Conservation (phyloP, 2,888 invertebrate species). For the Callinectes sapidus region DNA sequence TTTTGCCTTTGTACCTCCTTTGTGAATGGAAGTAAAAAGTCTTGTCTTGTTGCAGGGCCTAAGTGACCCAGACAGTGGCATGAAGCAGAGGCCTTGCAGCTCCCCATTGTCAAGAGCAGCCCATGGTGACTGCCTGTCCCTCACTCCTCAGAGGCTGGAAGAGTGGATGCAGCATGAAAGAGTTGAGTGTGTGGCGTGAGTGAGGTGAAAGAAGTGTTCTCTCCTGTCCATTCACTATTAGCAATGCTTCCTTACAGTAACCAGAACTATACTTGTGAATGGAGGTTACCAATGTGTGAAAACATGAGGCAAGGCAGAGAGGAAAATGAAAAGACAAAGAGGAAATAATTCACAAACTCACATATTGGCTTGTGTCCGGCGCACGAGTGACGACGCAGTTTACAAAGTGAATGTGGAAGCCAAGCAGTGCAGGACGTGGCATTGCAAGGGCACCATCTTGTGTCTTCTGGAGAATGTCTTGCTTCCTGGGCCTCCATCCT, state of each 20-base stretch:
- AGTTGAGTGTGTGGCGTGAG: neutral
- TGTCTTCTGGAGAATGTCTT: conserved; percentile 23
- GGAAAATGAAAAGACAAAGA: neutral
- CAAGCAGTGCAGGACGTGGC: neutral
- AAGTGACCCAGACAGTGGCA: conserved; percentile 21
- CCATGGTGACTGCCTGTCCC: conserved; percentile 12
- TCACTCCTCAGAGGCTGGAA: neutral
- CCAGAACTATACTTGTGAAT: neutral
- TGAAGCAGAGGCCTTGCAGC: conserved; percentile 48
- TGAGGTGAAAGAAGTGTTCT: neutral
- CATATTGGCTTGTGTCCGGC: neutral
- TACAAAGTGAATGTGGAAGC: neutral
- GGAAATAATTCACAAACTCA: neutral
- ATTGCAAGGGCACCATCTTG: neutral
- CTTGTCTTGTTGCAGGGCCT: conserved; percentile 41
- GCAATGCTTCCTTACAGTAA: neutral
- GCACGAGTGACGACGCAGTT: neutral
- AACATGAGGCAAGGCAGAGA: neutral
- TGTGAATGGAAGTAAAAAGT: too few relatives aligned
- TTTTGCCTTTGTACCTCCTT: neutral
- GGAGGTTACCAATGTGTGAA: neutral
- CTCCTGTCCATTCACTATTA: neutral
- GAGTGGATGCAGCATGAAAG: conserved; percentile 14
- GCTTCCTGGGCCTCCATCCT: conserved; percentile 16
- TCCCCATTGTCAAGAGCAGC: conserved; percentile 36